phyloP scores from a whole-genome alignment of 2,888 invertebrate genomes.

The Sesia apiformis region DNA sequence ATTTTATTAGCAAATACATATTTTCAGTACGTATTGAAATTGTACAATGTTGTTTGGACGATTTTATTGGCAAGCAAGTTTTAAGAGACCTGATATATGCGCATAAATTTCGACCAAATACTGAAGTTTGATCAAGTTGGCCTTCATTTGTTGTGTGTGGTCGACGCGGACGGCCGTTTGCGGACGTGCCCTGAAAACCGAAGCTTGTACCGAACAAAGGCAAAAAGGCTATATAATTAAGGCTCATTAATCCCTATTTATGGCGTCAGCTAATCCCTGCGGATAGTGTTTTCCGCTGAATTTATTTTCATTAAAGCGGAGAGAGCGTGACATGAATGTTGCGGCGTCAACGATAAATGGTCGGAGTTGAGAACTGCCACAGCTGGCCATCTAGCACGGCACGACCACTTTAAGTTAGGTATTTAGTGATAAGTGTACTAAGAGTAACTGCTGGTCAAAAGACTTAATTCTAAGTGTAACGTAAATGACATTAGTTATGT shows the following conservation, averaged over 20 bases:
- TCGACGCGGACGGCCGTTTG: conserved; percentile 11
- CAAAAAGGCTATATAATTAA: conserved; percentile 50
- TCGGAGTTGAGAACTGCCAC: neutral
- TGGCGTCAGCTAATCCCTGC: conserved; percentile 34
- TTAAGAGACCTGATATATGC: neutral
- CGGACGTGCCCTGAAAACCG: conserved; percentile 42
- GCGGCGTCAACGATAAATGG: conserved; percentile 11
- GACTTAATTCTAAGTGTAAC: too few relatives aligned
- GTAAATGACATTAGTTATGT: too few relatives aligned
- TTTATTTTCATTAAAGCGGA: conserved; percentile 25
- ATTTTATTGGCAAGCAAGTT: neutral
- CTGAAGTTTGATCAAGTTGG: conserved; percentile 6
- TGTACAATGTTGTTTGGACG: too few relatives aligned
- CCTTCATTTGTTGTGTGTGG: conserved; percentile 5
- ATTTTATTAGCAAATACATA: too few relatives aligned
- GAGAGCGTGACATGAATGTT: conserved; percentile 21
- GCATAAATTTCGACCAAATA: conserved; percentile 5
- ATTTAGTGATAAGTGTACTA: too few relatives aligned
- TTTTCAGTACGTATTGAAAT: too few relatives aligned
- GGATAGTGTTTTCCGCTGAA: conserved; percentile 24
- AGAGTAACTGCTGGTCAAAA: too few relatives aligned
- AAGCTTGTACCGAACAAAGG: conserved; percentile 16
- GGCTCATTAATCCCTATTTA: conserved; percentile 56
- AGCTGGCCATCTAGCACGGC: neutral
- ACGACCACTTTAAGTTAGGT: too few relatives aligned